These are phyloP conservation scores for Serilophus lunatus DNA, from an alignment of 2,113 vertebrate species.

Conservation along the genomic window DNA sequence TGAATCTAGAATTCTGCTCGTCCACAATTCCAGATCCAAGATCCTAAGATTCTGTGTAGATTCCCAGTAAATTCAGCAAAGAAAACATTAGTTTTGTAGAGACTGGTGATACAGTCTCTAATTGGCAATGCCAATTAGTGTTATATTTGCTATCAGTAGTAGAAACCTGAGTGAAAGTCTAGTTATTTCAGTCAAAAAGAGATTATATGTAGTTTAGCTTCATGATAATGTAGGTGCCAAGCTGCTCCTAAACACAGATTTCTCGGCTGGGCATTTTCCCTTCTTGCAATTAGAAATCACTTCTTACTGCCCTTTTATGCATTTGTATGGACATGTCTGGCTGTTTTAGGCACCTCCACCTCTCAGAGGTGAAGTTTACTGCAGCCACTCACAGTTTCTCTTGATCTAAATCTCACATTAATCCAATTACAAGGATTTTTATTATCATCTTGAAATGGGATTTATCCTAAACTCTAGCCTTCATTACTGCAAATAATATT, in stretches of 20 bases:
- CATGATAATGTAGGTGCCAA: neutral
- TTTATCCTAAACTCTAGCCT: neutral
- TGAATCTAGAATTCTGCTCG: neutral
- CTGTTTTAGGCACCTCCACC: neutral
- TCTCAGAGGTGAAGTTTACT: neutral
- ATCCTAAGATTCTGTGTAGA: neutral
- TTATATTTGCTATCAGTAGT: neutral
- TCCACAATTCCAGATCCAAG: neutral
- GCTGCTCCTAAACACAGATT: neutral
- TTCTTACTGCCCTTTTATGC: neutral
- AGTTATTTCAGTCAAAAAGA: neutral
- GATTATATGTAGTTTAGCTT: neutral
- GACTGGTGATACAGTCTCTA: neutral
- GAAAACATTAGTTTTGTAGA: accelerated
- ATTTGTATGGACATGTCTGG: neutral
- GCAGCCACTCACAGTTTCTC: neutral
- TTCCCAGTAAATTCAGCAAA: neutral
- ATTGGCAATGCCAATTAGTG: neutral
- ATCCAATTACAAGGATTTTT: neutral
- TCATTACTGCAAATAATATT: neutral
- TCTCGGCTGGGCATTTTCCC: neutral
- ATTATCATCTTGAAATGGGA: neutral
- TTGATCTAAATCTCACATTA: neutral
- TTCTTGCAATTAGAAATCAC: neutral
- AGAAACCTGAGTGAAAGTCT: neutral